Evolutionary conservation across 2,888 invertebrate genomes (phyloP).

Genomic region (Thumatha senex): DNA sequence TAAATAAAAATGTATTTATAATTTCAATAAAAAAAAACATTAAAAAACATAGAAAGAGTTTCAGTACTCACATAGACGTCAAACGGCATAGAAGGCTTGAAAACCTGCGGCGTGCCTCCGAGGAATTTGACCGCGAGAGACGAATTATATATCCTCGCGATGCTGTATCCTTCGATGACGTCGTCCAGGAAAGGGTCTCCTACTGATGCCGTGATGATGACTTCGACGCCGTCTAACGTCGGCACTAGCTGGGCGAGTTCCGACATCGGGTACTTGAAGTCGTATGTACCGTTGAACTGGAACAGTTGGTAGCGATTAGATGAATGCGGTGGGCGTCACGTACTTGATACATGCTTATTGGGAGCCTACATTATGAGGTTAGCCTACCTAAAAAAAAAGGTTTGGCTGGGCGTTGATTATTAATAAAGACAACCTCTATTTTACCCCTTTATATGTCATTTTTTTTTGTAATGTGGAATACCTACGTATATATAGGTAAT

Average conservation of each 20-base stretch:
- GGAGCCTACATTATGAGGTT: no score
- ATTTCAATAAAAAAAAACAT: not conserved
- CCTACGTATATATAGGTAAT: no score
- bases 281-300: slow-evolving; percentile 94
- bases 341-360: no score
- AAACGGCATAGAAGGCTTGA: slow-evolving; percentile 97
- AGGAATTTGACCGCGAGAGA: slow-evolving; percentile 92
- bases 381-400: no score
- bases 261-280: slow-evolving; percentile 93
- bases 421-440: no score
- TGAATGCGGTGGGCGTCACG: no score
- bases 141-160: slow-evolving; percentile 94
- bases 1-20: no score
- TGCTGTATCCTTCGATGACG: slow-evolving; percentile 92
- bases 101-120: slow-evolving; percentile 95
- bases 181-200: slow-evolving; percentile 95
- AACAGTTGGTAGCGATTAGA: slow-evolving; percentile 13
- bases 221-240: slow-evolving; percentile 89
- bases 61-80: slow-evolving; percentile 88
- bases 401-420: no score
- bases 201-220: slow-evolving; percentile 92
- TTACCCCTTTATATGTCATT: no score
- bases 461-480: no score
- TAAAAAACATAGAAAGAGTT: not conserved
- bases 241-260: slow-evolving; percentile 88